Percentiles rank a stretch among this genome's conserved stretches.
Conservation (phyloP, 2,888 invertebrate genomes). For the Agrotis ipsilon region DNA sequence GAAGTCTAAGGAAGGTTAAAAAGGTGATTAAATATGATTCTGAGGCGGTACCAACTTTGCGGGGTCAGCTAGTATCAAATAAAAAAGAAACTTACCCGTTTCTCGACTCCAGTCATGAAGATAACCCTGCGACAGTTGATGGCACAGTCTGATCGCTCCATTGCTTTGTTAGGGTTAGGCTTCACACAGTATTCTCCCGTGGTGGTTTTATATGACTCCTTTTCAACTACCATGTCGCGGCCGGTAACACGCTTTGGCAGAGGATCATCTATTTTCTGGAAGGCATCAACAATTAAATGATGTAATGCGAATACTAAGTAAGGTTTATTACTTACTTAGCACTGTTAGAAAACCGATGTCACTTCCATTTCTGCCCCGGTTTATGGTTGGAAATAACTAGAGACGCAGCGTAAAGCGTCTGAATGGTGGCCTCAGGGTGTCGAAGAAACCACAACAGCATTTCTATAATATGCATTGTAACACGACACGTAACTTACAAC, state of each 20-base stretch:
- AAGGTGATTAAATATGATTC: too few relatives aligned
- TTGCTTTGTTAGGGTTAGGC: constrained; percentile 87
- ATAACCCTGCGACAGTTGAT: constrained; percentile 84
- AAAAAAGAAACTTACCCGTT: constrained; percentile 75
- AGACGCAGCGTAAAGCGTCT: too few relatives aligned
- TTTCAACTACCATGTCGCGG: constrained; percentile 86
- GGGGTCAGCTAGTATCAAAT: too few relatives aligned
- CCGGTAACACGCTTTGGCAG: constrained; percentile 82
- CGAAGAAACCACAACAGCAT: too few relatives aligned
- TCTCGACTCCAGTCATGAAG: constrained; percentile 86
- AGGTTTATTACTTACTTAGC: neutral
- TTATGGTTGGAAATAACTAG: too few relatives aligned
- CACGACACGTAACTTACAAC: too few relatives aligned
- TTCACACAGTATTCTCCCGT: constrained; percentile 86
- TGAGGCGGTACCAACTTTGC: too few relatives aligned
- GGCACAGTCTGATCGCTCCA: constrained; percentile 84
- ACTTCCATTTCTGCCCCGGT: too few relatives aligned
- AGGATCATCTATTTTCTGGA: constrained; percentile 82
- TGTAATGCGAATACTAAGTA: neutral
- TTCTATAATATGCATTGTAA: too few relatives aligned
- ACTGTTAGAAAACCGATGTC: too few relatives aligned
- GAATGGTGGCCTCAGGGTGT: too few relatives aligned
- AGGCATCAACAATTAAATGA: neutral
- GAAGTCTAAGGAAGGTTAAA: too few relatives aligned
- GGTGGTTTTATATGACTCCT: constrained; percentile 85